These are phyloP conservation scores for Fukomys damarensis DNA, from an alignment of 2,113 vertebrate species.

Conservation along the genomic window DNA sequence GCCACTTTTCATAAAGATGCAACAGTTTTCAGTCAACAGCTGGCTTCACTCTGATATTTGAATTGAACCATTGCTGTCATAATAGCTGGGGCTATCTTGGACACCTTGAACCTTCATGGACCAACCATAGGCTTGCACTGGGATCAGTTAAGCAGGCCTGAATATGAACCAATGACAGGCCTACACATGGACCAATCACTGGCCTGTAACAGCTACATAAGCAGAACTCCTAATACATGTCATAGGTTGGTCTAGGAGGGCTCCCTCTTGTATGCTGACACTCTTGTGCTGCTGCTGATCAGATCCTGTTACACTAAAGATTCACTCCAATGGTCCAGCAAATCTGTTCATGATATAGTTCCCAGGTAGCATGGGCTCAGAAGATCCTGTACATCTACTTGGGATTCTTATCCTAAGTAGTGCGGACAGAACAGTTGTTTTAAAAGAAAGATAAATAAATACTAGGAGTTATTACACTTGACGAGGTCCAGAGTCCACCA, in stretches of 20 bases:
- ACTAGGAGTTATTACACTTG: background rate
- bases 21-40: background rate
- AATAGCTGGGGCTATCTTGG: background rate
- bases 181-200: background rate
- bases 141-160: background rate
- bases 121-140: background rate
- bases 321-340: background rate
- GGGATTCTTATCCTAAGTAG: background rate
- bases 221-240: background rate
- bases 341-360: background rate
- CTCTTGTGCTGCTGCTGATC: background rate
- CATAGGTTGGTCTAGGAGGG: background rate
- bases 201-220: background rate
- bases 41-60: background rate
- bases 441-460: background rate
- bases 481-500: background rate
- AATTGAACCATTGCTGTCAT: background rate
- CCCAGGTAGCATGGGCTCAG: background rate
- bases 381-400: background rate
- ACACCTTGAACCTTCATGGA: background rate
- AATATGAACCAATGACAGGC: background rate
- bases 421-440: background rate
- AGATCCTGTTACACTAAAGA: background rate
- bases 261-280: background rate
- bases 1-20: background rate